Evolutionary conservation across 2,888 invertebrate species (phyloP).

Genomic region (Caenorhabditis sp.): DNA sequence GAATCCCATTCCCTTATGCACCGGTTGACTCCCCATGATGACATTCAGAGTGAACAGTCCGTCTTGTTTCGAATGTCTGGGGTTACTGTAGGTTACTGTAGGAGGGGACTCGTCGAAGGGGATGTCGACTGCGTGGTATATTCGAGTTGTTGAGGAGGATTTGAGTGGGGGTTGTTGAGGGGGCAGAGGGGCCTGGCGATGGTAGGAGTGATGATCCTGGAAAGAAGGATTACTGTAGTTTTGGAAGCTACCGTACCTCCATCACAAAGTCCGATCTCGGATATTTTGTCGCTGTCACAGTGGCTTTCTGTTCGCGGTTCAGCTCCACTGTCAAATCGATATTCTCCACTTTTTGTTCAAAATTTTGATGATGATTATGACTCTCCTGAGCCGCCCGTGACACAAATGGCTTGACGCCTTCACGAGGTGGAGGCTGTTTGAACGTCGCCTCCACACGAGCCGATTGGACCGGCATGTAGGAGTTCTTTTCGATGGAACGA

Average conservation of each 20-base stretch:
- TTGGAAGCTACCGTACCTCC: too few relatives aligned
- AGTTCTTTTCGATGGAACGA: slow-evolving; percentile 32
- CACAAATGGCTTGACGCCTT: slow-evolving; percentile 60
- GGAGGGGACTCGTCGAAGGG: slow-evolving; percentile 71
- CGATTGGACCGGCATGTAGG: slow-evolving; percentile 57
- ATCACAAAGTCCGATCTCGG: slow-evolving; percentile 58
- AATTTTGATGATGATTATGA: background rate
- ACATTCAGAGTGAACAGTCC: slow-evolving; percentile 65
- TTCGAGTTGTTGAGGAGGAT: slow-evolving; percentile 38
- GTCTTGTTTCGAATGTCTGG: slow-evolving; percentile 30
- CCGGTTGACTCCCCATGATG: slow-evolving; percentile 69
- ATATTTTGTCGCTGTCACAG: slow-evolving; percentile 68
- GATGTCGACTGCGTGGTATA: slow-evolving; percentile 73
- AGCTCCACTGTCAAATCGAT: slow-evolving; percentile 71
- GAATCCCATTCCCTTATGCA: slow-evolving; percentile 84
- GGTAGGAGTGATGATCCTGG: slow-evolving; percentile 26
- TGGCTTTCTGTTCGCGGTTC: slow-evolving; percentile 73
- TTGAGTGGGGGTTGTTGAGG: too few relatives aligned
- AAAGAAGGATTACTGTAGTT: background rate
- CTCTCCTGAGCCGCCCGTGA: slow-evolving; percentile 51
- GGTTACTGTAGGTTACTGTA: background rate
- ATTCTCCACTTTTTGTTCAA: slow-evolving; percentile 33
- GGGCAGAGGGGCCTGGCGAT: slow-evolving; percentile 17
- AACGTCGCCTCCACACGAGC: slow-evolving; percentile 63
- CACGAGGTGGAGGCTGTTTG: slow-evolving; percentile 55